These are phyloP conservation scores for Mesembrinibis cayennensis DNA, from an alignment of 2,113 vertebrate species.

Conservation along the genomic window DNA sequence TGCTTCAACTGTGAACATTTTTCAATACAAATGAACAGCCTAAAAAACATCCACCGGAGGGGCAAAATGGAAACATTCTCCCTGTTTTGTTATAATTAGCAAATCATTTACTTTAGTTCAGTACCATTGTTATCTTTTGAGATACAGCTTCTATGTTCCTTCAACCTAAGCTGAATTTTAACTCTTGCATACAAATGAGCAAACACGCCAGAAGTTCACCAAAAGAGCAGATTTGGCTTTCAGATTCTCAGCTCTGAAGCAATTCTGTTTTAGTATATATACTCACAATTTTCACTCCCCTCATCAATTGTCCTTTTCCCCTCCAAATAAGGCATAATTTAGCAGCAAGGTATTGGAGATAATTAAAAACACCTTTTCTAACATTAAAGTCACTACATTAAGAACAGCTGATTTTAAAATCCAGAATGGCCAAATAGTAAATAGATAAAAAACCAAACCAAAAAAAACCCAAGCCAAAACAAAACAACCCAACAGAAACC, in stretches of 20 bases:
- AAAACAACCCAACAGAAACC: too few relatives aligned
- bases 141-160: neutral
- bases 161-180: slow-evolving; percentile 15
- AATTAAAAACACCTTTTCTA: neutral
- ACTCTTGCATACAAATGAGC: neutral
- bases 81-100: slow-evolving; percentile 29
- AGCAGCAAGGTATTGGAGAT: neutral
- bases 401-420: neutral
- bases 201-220: neutral
- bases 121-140: slow-evolving; percentile 39
- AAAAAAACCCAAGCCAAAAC: too few relatives aligned
- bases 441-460: neutral
- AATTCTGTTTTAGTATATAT: neutral
- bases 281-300: neutral
- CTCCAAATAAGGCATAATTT: neutral
- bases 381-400: neutral
- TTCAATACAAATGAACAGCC: slow-evolving; percentile 40
- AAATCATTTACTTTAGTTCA: slow-evolving; percentile 42
- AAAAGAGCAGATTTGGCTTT: neutral
- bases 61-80: neutral
- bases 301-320: neutral
- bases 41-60: neutral
- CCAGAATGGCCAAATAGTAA: neutral
- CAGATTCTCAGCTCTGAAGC: neutral
- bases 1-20: slow-evolving; percentile 31